Percentiles rank a stretch among this genome's conserved stretches.
Conservation (phyloP, 2,888 invertebrate genomes). For the Eupeodes luniger region DNA sequence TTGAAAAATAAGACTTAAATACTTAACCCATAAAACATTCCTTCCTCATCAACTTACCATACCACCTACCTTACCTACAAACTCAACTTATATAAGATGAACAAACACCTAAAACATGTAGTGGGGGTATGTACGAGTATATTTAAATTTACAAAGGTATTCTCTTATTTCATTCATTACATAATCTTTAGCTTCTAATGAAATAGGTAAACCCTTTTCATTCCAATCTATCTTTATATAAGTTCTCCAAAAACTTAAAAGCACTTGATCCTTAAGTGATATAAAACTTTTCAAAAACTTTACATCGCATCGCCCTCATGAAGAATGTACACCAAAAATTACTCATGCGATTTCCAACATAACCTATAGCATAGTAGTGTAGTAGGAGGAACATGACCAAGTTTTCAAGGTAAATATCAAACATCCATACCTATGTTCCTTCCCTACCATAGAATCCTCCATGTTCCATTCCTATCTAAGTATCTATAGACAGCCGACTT, state of each 20-base stretch:
- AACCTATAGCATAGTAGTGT: too few species aligned
- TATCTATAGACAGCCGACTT: background rate
- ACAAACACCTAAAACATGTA: background rate
- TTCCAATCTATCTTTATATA: slow-evolving; percentile 28
- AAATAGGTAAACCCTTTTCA: slow-evolving; percentile 41
- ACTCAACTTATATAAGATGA: background rate
- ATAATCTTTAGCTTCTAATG: slow-evolving; percentile 39
- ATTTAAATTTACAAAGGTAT: background rate
- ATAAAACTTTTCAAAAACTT: slow-evolving; percentile 42
- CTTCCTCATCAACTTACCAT: too few species aligned
- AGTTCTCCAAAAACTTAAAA: slow-evolving; percentile 34
- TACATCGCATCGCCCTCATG: slow-evolving; percentile 32
- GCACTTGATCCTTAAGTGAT: slow-evolving; percentile 49
- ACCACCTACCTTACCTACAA: background rate
- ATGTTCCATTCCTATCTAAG: too few species aligned
- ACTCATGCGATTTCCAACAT: slow-evolving; percentile 31
- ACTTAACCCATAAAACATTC: slow-evolving; percentile 32
- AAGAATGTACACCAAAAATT: slow-evolving; percentile 40
- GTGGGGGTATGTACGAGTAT: background rate
- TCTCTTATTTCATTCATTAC: slow-evolving; percentile 29
- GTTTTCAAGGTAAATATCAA: slow-evolving; percentile 36
- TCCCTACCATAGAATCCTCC: background rate
- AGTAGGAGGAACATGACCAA: slow-evolving; percentile 20
- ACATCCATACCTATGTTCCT: background rate
- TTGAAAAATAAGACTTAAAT: slow-evolving; percentile 25